Evolutionary conservation across 2,888 invertebrate species (phyloP), one percentile per base, ranked within the genome.

Genomic region (Drosophila multiciliata): DNA sequence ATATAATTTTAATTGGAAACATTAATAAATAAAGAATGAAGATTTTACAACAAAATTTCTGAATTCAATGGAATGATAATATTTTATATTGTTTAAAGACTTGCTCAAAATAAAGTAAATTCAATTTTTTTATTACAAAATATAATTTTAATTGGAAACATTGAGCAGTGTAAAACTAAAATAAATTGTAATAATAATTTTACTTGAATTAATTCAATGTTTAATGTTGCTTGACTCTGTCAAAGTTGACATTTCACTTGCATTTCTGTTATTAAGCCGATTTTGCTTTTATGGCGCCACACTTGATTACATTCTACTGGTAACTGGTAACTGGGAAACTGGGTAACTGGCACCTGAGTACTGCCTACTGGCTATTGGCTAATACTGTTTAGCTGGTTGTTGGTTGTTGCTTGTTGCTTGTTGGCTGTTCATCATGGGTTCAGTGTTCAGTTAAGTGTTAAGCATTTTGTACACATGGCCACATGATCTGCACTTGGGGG

Each of bases 371-470:
- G 54, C n/a, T 40, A n/a, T n/a, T 40, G 40, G 40, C 45, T 45
- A 45, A 8, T 45, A 26, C 45, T 45, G 45, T 20, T 15, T 12
- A 45, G 20, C 45, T 20, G 33, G 29, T 29, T 29, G 6, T 52
- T 57, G 49, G 11, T 3, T 20, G 36, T 23, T 64, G 42, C 12
- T 32, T 42, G 29, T n/a, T 50, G 53, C 38, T 23, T 52, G 11
- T n/a, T 71, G 65, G 23, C 70, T 52, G 53, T 17, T 75, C 58
- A 55, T 62, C 68, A 36, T 23, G 66, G 65, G 76, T 66, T 65
- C 54, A 66, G 73, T 83, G 81, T 50, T 60, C 78, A 70, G 69
- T 73, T 80, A 63, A 83, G 86, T 85, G 82, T 86, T 80, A 82
- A 82, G 81, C 73, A 77, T 83, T 82, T 76, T 66, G 60, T 57